Evolutionary conservation across 2,888 invertebrate species (phyloP).

Genomic region (Seladonia tumulorum): DNA sequence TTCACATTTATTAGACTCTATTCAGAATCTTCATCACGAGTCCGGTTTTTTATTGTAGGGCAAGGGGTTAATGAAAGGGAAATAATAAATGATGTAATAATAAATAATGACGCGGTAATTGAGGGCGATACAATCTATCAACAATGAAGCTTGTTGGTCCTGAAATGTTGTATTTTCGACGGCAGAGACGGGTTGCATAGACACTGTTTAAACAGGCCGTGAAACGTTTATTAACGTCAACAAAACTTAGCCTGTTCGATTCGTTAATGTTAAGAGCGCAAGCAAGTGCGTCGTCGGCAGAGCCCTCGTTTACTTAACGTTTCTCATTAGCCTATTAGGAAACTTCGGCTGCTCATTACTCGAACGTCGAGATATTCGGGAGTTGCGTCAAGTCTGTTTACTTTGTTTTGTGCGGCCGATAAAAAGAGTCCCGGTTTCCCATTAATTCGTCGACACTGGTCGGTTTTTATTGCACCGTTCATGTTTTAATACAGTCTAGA

Average conservation of each 20-base stretch:
- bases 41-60: too few relatives aligned
- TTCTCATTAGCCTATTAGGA: conserved; percentile 57
- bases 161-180: not conserved
- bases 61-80: too few relatives aligned
- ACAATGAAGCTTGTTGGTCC: not conserved
- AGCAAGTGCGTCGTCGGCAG: conserved; percentile 47
- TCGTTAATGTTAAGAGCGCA: conserved; percentile 41
- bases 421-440: conserved; percentile 23
- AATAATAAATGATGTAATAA: too few relatives aligned
- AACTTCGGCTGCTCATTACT: conserved; percentile 50
- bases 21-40: too few relatives aligned
- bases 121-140: not conserved
- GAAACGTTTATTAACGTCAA: conserved; percentile 39
- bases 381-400: conserved; percentile 26
- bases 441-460: not conserved
- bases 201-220: conserved; percentile 17
- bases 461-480: not conserved
- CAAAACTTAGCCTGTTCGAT: conserved; percentile 45
- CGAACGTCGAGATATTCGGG: conserved; percentile 25
- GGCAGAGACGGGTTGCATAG: not conserved
- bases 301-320: conserved; percentile 46
- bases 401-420: conserved; percentile 30
- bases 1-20: too few relatives aligned
- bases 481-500: not conserved
- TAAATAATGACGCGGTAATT: not conserved